Conservation (phyloP, 2,888 invertebrate genomes). For the Tortrix viridana region DNA sequence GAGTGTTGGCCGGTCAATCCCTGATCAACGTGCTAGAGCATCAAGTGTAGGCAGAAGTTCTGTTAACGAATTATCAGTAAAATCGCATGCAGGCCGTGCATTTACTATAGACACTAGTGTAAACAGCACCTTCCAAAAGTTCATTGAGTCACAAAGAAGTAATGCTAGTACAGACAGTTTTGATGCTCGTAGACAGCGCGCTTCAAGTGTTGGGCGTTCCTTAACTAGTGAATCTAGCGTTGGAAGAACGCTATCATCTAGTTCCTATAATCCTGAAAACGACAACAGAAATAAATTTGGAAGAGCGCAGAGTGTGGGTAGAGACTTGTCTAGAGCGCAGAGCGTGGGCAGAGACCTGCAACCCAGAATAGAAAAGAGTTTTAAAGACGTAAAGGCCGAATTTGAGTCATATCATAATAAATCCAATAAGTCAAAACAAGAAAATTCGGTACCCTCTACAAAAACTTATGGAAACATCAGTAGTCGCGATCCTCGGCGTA, state of each 20-base stretch:
- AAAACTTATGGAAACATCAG: constrained; percentile 12
- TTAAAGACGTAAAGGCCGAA: constrained; percentile 70
- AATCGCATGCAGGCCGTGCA: constrained; percentile 57
- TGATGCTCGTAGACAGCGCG: constrained; percentile 63
- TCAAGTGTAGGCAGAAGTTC: constrained; percentile 46
- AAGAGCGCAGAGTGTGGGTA: constrained; percentile 71
- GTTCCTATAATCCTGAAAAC: constrained; percentile 8
- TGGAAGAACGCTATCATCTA: constrained; percentile 10
- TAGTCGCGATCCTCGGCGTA: constrained; percentile 42
- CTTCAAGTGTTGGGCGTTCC: constrained; percentile 70
- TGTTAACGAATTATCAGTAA: constrained; percentile 53
- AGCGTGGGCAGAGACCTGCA: constrained; percentile 60
- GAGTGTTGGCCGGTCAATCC: constrained; percentile 49
- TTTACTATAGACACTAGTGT: constrained; percentile 73
- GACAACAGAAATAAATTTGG: constrained; percentile 49
- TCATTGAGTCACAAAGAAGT: constrained; percentile 42
- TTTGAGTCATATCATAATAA: constrained; percentile 58
- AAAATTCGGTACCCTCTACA: constrained; percentile 14
- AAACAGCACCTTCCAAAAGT: constrained; percentile 66
- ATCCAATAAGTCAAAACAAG: constrained; percentile 34
- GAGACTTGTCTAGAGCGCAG: constrained; percentile 54
- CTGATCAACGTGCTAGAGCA: constrained; percentile 44
- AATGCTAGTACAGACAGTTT: constrained; percentile 48
- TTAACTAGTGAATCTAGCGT: constrained; percentile 43
- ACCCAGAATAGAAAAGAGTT: constrained; percentile 50